These are phyloP conservation scores for Campylorhamphus procurvoides DNA, from an alignment of 2,113 vertebrate genomes.

Conservation along the genomic window DNA sequence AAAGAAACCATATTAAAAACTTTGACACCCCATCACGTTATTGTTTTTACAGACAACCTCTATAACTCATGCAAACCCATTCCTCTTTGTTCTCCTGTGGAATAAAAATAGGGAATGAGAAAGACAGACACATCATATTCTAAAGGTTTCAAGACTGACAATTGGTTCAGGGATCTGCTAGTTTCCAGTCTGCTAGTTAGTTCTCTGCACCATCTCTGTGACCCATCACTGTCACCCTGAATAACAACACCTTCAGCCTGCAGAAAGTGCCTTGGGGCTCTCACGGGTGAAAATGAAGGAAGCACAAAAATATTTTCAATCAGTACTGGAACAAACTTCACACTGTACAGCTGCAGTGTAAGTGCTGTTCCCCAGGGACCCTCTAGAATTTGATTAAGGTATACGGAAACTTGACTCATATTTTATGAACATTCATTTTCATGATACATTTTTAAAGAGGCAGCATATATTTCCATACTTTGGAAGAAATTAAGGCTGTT, in stretches of 20 bases:
- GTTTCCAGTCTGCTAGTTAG: not conserved
- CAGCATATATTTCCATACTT: constrained; percentile 21
- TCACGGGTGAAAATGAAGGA: constrained; percentile 24
- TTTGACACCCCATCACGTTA: not conserved
- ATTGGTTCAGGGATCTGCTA: not conserved
- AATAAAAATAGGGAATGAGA: constrained; percentile 1
- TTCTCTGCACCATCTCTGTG: constrained; percentile 27
- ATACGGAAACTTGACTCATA: constrained; percentile 36
- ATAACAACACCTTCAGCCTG: constrained; percentile 16
- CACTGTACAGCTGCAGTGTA: constrained; percentile 40
- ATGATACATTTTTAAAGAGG: constrained; percentile 58
- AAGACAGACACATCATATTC: constrained; percentile 24
- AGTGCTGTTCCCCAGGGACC: constrained; percentile 18
- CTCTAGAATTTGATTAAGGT: constrained; percentile 53
- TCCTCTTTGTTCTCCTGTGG: not conserved
- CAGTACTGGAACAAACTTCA: constrained; percentile 50
- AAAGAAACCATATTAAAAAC: not conserved
- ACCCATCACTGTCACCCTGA: constrained; percentile 42
- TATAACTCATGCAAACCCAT: not conserved
- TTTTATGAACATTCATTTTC: constrained; percentile 57
- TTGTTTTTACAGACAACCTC: constrained; percentile 37
- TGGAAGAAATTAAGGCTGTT: constrained; percentile 9
- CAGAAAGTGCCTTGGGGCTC: constrained; percentile 47
- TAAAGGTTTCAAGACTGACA: not conserved
- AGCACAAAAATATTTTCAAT: constrained; percentile 60